Evolutionary conservation across 2,113 vertebrate species (phyloP), one percentile per base, ranked within the genome.

Genomic region (Phocoena phocoena): DNA sequence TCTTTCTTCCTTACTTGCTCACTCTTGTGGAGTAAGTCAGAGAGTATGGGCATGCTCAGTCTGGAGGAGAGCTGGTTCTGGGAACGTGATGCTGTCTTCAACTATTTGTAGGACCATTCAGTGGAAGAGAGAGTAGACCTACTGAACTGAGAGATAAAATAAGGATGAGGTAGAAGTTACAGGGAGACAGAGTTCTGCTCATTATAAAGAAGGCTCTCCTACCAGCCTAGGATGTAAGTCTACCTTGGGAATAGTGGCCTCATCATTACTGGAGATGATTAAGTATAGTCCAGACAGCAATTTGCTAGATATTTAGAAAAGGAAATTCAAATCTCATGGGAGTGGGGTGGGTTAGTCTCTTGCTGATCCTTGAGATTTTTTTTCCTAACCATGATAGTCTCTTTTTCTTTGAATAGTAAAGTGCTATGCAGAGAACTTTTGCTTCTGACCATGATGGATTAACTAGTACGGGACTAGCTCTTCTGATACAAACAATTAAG

Each of bases 261-360:
- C 11, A 33, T 92, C 6, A 47, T 63, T 50, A 79, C 10, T 44
- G 13, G 6, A 93, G 17, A 20, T 4, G 23, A 65, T 68, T 53
- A 65, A 17, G 1, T 74, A 25, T 74, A 55, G 5, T 74, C 47
- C 38, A 26, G 68, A 33, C 12, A 84, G 31, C 8, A 18, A 71
- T 53, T 95, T 60, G 90, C 47, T 60, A 25, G 8, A 33, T 77
- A 86, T 53, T 92, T 68, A 67, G 17, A 58, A 92, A 96, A 92
- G 12, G 14, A 90, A 63, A 58, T 31, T 92, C 10, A 87, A 36
- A 9, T 28, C 5, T 17, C 65, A 6, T n/a, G 6, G 25, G 7
- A 31, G 2, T 77, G 4, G 3, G 1, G 3, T 31, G 0, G 5
- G 14, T n/a, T 63, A n/a, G 38, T 70, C 12, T 92, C 17, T 10